Conservation (phyloP, 1,140 invertebrate species). For the Microvelia longipes region DNA sequence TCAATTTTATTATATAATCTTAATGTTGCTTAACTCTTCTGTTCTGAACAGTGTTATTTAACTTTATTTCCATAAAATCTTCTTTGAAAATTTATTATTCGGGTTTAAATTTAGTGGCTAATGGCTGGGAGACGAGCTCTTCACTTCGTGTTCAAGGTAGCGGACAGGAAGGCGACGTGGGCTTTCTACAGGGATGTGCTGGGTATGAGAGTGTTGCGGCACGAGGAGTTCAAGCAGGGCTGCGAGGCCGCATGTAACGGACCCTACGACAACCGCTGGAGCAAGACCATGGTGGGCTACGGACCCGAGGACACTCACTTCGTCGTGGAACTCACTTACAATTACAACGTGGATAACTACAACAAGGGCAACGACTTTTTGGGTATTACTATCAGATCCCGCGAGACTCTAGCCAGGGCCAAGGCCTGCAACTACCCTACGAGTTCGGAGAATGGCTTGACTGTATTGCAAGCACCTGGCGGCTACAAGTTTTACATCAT, state of each 20-base stretch:
- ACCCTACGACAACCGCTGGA: constrained; percentile 94
- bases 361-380: constrained; percentile 75
- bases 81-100: too few relatives aligned
- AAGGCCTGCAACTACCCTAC: constrained; percentile 47
- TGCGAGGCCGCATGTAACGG: constrained; percentile 94
- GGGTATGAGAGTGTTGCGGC: constrained; percentile 88
- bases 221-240: constrained; percentile 93
- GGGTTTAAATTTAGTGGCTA: too few relatives aligned
- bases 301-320: constrained; percentile 89
- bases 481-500: constrained; percentile 77
- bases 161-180: constrained; percentile 62
- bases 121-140: constrained; percentile 50
- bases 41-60: too few relatives aligned
- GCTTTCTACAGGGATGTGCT: constrained; percentile 80
- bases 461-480: constrained; percentile 61
- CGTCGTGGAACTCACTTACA: constrained; percentile 93
- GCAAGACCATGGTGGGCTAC: constrained; percentile 98
- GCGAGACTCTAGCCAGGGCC: constrained; percentile 55
- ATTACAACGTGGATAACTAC: constrained; percentile 82
- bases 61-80: too few relatives aligned
- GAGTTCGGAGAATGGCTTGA: constrained; percentile 37
- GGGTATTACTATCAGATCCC: constrained; percentile 71
- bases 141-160: constrained; percentile 92
- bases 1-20: too few relatives aligned
- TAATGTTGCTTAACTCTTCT: too few relatives aligned